Conservation (phyloP, 1,140 invertebrate genomes). For the Cherax destructor region DNA sequence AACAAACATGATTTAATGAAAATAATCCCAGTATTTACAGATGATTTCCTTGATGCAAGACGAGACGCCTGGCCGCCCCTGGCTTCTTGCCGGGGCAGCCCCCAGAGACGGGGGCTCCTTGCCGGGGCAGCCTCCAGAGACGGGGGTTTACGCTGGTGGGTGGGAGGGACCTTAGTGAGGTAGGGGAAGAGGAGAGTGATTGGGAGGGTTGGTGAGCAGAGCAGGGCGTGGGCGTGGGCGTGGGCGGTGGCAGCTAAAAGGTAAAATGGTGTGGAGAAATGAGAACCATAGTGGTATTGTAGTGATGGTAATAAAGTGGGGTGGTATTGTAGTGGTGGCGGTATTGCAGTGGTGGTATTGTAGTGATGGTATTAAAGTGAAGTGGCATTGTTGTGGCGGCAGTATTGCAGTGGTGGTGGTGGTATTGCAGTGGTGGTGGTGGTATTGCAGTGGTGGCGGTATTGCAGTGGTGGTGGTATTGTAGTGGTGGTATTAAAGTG, state of each 20-base stretch:
- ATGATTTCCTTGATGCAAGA: constrained; percentile 34
- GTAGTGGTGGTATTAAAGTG: not conserved
- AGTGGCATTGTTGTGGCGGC: not conserved
- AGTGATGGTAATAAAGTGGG: not conserved
- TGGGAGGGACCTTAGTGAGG: not conserved
- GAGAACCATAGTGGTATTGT: not conserved
- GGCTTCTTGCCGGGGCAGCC: too few species aligned
- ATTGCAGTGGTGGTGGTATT: not conserved
- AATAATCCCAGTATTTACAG: constrained; percentile 35
- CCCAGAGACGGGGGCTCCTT: too few species aligned
- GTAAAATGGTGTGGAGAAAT: too few species aligned
- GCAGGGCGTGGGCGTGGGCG: not conserved
- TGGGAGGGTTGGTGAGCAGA: not conserved
- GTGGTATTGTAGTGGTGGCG: too few species aligned
- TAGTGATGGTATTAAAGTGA: too few species aligned
- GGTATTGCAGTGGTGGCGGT: too few species aligned
- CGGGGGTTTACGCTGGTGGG: too few species aligned
- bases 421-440: not conserved
- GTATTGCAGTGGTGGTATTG: too few species aligned
- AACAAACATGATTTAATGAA: constrained; percentile 50
- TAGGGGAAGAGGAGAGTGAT: not conserved
- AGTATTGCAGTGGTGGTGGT: too few species aligned
- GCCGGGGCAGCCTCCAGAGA: too few species aligned
- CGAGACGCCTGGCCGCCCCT: constrained; percentile 6
- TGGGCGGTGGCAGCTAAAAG: not conserved